A percentile compares a stretch with the other conserved stretches of the same genome.
Conservation (phyloP, 2,113 vertebrate genomes). For the Pagrus major region DNA sequence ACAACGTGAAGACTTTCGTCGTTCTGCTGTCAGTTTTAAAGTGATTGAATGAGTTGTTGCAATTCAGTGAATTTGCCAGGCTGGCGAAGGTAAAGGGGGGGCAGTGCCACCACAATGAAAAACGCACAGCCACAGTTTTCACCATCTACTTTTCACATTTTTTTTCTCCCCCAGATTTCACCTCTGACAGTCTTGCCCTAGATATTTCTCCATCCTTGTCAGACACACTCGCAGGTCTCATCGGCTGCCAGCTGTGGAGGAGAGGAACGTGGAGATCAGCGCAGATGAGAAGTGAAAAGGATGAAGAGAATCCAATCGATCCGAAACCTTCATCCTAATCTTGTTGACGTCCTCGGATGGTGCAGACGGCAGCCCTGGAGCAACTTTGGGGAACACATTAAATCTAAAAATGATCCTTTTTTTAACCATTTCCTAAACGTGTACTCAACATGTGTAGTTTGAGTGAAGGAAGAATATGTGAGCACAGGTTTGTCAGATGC, state of each 20-base stretch:
- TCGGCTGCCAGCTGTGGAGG: conserved; percentile 71
- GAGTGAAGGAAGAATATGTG: not conserved
- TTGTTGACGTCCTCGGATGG: conserved; percentile 67
- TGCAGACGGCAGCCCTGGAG: conserved; percentile 62
- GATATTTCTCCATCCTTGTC: conserved; percentile 71
- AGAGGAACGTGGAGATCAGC: conserved; percentile 67
- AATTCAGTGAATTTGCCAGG: conserved; percentile 7
- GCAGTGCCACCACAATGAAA: conserved; percentile 8
- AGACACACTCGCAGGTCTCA: conserved; percentile 59
- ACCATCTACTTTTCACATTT: conserved; percentile 25
- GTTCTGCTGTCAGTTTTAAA: conserved; percentile 34
- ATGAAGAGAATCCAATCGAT: conserved; percentile 72
- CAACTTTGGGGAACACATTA: conserved; percentile 43
- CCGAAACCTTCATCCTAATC: conserved; percentile 69
- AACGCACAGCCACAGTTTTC: not conserved
- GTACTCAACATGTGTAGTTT: conserved; percentile 11
- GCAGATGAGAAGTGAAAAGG: conserved; percentile 74
- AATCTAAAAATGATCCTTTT: conserved; percentile 21
- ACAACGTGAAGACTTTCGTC: conserved; percentile 41
- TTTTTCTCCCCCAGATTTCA: conserved; percentile 44
- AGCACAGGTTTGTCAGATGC: not conserved
- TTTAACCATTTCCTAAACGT: not conserved
- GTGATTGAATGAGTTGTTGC: conserved; percentile 38
- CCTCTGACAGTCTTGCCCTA: conserved; percentile 69
- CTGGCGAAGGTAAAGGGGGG: not conserved